Percentiles rank a stretch among this genome's conserved stretches.
phyloP scores from a whole-genome alignment of 2,797 vertebrate genomes.

The Helicolenus hilgendorfi region DNA sequence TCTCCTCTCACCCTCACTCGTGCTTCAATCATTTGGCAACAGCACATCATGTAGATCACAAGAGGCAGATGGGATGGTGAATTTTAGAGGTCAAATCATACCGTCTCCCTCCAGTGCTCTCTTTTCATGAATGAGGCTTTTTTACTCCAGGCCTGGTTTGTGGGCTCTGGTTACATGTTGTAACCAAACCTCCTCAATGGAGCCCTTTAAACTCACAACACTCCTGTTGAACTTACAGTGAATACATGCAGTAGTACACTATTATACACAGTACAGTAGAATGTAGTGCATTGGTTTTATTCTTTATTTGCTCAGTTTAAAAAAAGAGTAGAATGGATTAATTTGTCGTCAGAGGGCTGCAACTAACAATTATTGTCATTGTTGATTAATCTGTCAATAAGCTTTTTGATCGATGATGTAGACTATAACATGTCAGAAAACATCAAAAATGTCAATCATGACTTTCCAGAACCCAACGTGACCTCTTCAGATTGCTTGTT shows the following conservation, averaged over 20 bases:
- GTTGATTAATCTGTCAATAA: neutral
- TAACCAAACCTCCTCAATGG: slow-evolving; percentile 73
- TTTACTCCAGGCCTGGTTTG: slow-evolving; percentile 53
- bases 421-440: too few relatives aligned
- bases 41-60: slow-evolving; percentile 60
- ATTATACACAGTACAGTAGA: neutral
- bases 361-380: neutral
- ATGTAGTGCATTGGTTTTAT: neutral
- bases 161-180: slow-evolving; percentile 68
- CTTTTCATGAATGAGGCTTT: slow-evolving; percentile 75
- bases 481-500: too few relatives aligned
- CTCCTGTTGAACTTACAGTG: slow-evolving; percentile 8
- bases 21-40: slow-evolving; percentile 68
- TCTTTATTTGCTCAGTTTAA: neutral
- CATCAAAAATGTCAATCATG: too few relatives aligned
- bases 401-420: too few relatives aligned
- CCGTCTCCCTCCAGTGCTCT: slow-evolving; percentile 46
- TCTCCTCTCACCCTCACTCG: slow-evolving; percentile 21
- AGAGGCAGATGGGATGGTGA: slow-evolving; percentile 73
- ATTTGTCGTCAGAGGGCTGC: neutral
- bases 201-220: slow-evolving; percentile 46
- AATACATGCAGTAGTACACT: neutral
- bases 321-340: neutral
- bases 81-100: slow-evolving; percentile 79
- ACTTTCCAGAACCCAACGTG: too few relatives aligned